Evolutionary conservation across 30 jellyfish, hydroid and myxozoan species (phyloP).

Genomic region (Cassiopea andromeda): DNA sequence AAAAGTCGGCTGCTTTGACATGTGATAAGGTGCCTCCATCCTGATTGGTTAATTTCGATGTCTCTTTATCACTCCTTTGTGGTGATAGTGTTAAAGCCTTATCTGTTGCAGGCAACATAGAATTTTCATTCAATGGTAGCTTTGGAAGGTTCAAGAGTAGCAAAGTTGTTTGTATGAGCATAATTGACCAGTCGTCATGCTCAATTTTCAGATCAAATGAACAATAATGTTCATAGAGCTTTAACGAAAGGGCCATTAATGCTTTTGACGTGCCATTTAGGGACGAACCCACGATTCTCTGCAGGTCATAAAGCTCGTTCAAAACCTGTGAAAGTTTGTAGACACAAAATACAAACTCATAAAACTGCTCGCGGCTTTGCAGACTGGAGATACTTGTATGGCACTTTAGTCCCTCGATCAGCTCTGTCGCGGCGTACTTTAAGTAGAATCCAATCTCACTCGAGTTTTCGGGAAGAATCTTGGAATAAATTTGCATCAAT

Average conservation of each 20-base stretch:
- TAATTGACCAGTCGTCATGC: slow-evolving; percentile 30
- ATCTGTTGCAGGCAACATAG: background rate
- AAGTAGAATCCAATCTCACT: slow-evolving; percentile 14
- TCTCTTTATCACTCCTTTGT: background rate
- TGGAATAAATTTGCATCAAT: slow-evolving; percentile 30
- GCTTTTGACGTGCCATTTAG: background rate
- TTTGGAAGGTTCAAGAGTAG: slow-evolving; percentile 29
- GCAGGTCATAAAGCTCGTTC: slow-evolving; percentile 16
- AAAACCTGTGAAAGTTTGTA: slow-evolving; percentile 48
- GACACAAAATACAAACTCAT: slow-evolving; percentile 60
- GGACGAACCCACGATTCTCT: background rate
- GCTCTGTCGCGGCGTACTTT: slow-evolving; percentile 47
- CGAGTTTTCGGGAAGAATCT: slow-evolving; percentile 13
- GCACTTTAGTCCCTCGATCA: slow-evolving; percentile 56
- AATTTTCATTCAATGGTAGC: slow-evolving; percentile 27
- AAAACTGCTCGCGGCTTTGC: slow-evolving; percentile 64
- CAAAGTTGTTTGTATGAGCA: slow-evolving; percentile 34
- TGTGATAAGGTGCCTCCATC: too few relatives aligned
- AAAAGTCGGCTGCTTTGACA: too few relatives aligned
- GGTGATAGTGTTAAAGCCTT: background rate
- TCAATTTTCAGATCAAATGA: slow-evolving; percentile 28
- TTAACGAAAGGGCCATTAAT: slow-evolving; percentile 5
- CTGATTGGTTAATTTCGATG: background rate
- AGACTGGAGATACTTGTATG: slow-evolving; percentile 65
- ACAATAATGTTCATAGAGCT: slow-evolving; percentile 59